Percentiles rank a stretch among this genome's conserved stretches.
These are phyloP conservation scores for Serripes groenlandicus DNA, from an alignment of 2,888 invertebrate species.

Conservation along the genomic window DNA sequence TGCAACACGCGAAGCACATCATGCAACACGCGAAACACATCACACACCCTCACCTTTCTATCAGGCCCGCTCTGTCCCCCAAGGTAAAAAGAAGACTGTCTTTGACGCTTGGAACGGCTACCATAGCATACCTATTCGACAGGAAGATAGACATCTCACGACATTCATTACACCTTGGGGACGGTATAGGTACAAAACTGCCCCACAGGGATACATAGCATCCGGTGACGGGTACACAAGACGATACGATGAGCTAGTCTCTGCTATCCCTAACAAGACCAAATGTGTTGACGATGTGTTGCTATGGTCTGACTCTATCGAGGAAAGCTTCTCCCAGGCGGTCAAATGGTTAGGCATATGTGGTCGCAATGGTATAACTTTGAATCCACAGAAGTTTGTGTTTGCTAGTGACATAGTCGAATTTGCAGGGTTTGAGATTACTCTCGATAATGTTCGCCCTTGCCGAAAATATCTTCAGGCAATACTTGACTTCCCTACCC, in stretches of 20 bases:
- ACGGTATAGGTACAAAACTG: constrained; percentile 67
- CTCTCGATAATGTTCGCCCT: constrained; percentile 11
- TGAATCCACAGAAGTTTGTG: constrained; percentile 74
- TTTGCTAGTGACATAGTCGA: too few relatives aligned
- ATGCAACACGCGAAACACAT: constrained; percentile 69
- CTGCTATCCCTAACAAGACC: constrained; percentile 72
- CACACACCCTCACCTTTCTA: constrained; percentile 69
- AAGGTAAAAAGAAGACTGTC: constrained; percentile 64
- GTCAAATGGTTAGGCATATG: constrained; percentile 68
- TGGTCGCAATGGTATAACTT: constrained; percentile 67
- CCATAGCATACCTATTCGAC: constrained; percentile 57
- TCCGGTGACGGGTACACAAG: constrained; percentile 43
- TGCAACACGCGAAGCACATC: constrained; percentile 65
- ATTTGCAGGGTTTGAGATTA: constrained; percentile 62
- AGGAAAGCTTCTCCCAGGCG: constrained; percentile 67
- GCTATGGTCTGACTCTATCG: constrained; percentile 49
- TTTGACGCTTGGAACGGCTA: constrained; percentile 67
- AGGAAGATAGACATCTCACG: constrained; percentile 65
- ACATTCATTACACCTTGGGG: constrained; percentile 73
- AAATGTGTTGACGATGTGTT: constrained; percentile 53
- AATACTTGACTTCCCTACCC: constrained; percentile 66
- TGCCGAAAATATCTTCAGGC: constrained; percentile 57
- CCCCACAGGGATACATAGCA: constrained; percentile 71
- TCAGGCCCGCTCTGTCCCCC: constrained; percentile 69
- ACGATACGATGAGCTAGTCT: constrained; percentile 69